Evolutionary conservation across 2,113 vertebrate genomes (phyloP).

Genomic region (Prionailurus viverrinus): DNA sequence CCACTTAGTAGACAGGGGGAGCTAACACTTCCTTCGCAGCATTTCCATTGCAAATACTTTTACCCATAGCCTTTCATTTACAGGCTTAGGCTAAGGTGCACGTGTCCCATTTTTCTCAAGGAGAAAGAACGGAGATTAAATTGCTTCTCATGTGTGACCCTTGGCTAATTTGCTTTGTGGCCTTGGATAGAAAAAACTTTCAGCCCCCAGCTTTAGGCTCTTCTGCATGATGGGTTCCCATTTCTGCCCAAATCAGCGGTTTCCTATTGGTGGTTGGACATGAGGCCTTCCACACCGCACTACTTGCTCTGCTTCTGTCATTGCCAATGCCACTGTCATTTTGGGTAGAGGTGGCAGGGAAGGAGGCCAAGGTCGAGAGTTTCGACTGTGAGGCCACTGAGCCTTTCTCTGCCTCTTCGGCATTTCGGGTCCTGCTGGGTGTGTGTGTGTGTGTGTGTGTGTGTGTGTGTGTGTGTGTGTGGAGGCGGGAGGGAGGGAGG

Average conservation of each 20-base stretch:
- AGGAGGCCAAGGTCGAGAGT: slow-evolving; percentile 37
- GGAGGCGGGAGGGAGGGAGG: background rate
- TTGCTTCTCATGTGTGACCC: background rate
- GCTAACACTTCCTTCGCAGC: background rate
- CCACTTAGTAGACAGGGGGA: background rate
- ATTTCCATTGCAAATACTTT: background rate
- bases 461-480: too few relatives aligned
- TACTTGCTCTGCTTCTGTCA: background rate
- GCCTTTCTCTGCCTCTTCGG: background rate
- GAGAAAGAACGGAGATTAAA: background rate
- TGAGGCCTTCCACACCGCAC: background rate
- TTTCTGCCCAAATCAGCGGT: slow-evolving; percentile 24
- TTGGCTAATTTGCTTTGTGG: background rate
- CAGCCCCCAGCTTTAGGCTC: background rate
- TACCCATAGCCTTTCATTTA: background rate
- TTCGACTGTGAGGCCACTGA: background rate
- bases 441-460: too few relatives aligned
- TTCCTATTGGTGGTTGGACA: background rate
- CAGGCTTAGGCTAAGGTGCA: background rate
- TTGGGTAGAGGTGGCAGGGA: slow-evolving; percentile 8
- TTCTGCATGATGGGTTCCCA: background rate
- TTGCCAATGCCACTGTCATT: background rate
- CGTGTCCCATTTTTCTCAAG: background rate
- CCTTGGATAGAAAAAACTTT: background rate
- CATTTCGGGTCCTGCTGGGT: background rate